Evolutionary conservation across 2,113 vertebrate genomes (phyloP), one percentile per base, ranked within the genome.

Genomic region (Zeus faber): DNA sequence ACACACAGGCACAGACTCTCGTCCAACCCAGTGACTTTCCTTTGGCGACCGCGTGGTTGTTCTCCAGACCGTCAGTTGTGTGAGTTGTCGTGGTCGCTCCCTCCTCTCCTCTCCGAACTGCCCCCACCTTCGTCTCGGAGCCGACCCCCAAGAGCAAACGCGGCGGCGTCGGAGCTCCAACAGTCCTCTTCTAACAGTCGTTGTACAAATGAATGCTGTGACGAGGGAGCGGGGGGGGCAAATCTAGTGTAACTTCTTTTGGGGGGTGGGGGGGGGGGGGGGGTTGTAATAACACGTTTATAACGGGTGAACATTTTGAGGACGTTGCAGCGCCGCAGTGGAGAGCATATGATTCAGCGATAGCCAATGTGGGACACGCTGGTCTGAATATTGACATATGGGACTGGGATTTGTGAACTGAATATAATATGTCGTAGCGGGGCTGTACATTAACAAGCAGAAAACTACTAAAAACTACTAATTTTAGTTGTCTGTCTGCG

Each of bases 161-260:
- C 85, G 87, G 87, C 81, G 87, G 85, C 68, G 76, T 63, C 64
- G 75, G 65, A 50, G 77, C 74, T 78, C 27, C n/a, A 65, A 65
- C 75, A 62, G 49, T 74, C 73, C 74, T 49, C 49, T 79, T 82
- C 37, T 77, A 74, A 54, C 65, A 27, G 65, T 74, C 40, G 35
- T 40, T 68, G 48, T 62, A 74, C 3, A 67, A 76, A 53, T 56
- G 43, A 74, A 49, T 53, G 23, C 57, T 67, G 57, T 48, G 27
- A 50, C 40, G 39, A 26, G 61, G 44, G 39, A 27, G 31, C 13
- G 49, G 25, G 6, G 40, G 25, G 31, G 16, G 44, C 31, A 35
- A 54, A 55, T 20, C 43, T 21, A 33, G 9, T 63, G n/a, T 18
- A 40, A 16, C 13, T 40, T 40, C 9, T 45, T 5, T 5, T 60